Conservation (phyloP, 2,113 vertebrate species). For the Phyllostomus discolor region DNA sequence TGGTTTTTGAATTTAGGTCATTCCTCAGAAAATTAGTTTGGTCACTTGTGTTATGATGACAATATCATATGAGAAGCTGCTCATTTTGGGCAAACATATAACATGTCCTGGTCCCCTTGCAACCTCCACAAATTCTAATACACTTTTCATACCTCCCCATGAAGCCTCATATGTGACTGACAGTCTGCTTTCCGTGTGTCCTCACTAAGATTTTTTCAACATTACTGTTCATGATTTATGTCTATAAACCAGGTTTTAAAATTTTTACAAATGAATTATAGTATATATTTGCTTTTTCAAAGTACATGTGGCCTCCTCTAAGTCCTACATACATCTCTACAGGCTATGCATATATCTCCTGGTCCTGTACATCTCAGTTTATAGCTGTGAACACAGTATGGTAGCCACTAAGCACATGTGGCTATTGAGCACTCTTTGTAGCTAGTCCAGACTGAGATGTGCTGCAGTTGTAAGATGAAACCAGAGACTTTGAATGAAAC, state of each 20-base stretch:
- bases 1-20: neutral
- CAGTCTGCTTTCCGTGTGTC: neutral
- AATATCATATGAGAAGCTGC: neutral
- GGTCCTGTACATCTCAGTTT: neutral
- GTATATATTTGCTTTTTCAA: neutral
- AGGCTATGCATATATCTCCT: fast-evolving
- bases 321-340: neutral
- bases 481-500: neutral
- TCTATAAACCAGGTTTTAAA: neutral
- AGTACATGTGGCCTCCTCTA: neutral
- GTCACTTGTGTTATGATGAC: neutral
- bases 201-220: neutral
- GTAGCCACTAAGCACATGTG: too few species aligned
- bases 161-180: neutral
- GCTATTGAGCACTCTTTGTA: neutral
- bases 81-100: neutral
- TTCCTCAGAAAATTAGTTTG: neutral
- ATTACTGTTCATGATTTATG: neutral
- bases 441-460: neutral
- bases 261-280: neutral
- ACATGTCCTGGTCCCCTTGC: neutral
- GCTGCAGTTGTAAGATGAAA: neutral
- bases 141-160: neutral
- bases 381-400: neutral
- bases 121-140: neutral